Evolutionary conservation across 2,888 invertebrate genomes (phyloP).

Genomic region (Oxyteleia sp.): DNA sequence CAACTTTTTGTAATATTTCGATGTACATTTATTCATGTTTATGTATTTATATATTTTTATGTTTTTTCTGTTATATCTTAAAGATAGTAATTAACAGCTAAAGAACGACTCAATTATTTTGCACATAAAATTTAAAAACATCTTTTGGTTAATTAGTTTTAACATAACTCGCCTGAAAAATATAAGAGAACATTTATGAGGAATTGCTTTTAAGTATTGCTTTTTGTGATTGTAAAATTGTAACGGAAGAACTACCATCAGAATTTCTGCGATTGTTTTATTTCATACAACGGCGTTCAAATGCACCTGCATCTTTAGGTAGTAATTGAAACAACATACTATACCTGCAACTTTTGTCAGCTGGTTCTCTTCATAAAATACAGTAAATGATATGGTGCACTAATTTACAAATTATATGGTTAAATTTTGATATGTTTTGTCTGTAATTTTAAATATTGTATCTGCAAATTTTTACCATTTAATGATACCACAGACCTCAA

Average conservation of each 20-base stretch:
- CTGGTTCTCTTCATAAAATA: constrained; percentile 61
- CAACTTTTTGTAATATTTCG: background rate
- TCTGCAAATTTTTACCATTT: constrained; percentile 19
- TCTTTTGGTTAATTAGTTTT: constrained; percentile 20
- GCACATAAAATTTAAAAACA: constrained; percentile 24
- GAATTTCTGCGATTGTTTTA: constrained; percentile 58
- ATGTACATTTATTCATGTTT: no score
- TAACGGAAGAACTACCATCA: constrained; percentile 35
- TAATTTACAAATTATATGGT: constrained; percentile 64
- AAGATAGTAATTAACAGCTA: constrained; percentile 6
- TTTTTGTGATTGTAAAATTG: constrained; percentile 51
- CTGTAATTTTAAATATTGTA: constrained; percentile 26
- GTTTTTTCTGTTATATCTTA: background rate
- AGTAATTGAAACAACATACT: constrained; percentile 59
- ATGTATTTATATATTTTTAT: no score
- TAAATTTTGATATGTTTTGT: constrained; percentile 42
- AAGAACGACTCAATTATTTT: background rate
- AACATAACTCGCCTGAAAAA: constrained; percentile 6
- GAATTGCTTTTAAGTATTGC: no score
- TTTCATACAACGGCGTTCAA: constrained; percentile 42
- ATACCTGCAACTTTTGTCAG: constrained; percentile 66
- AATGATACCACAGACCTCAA: background rate
- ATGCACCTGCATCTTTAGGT: constrained; percentile 66
- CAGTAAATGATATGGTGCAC: constrained; percentile 58
- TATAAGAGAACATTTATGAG: constrained; percentile 18